Percentiles rank a stretch among this genome's conserved stretches.
Evolutionary conservation across 1,140 invertebrate genomes (phyloP).

Genomic region (Chymomyza costata): DNA sequence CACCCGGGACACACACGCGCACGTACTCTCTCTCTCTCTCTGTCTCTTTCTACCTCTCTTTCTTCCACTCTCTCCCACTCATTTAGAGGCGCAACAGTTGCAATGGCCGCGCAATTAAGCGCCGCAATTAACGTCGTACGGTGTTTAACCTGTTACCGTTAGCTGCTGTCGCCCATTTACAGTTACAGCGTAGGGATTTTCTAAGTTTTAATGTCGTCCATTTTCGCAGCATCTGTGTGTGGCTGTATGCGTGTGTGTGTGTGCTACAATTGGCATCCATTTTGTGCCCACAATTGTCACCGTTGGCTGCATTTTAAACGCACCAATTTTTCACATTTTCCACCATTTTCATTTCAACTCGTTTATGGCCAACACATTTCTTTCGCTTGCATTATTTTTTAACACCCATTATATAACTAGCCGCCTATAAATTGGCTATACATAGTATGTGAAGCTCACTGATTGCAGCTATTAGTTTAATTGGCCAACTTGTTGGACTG

Average conservation of each 20-base stretch:
- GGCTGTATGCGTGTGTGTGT: not conserved
- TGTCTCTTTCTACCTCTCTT: too few relatives aligned
- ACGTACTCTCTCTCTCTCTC: too few relatives aligned
- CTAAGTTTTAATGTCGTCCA: conserved; percentile 67
- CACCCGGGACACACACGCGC: conserved; percentile 8
- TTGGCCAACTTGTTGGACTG: conserved; percentile 51
- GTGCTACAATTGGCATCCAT: conserved; percentile 55
- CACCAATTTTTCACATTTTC: conserved; percentile 47
- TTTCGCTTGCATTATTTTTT: conserved; percentile 11
- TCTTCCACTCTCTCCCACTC: not conserved
- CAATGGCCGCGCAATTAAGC: conserved; percentile 66
- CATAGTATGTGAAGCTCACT: conserved; percentile 44
- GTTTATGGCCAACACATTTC: too few relatives aligned
- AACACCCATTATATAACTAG: conserved; percentile 51
- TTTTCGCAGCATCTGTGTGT: conserved; percentile 20
- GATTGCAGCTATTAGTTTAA: conserved; percentile 65
- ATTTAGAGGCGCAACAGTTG: conserved; percentile 64
- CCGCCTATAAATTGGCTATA: conserved; percentile 57
- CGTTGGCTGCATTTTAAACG: conserved; percentile 41
- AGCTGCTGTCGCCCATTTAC: conserved; percentile 36
- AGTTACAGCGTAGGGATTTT: conserved; percentile 41
- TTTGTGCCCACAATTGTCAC: conserved; percentile 58
- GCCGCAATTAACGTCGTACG: conserved; percentile 65
- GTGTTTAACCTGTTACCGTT: conserved; percentile 66
- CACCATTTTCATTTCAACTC: too few relatives aligned